Conservation (phyloP, 2,113 vertebrate genomes). For the Chauna torquata region DNA sequence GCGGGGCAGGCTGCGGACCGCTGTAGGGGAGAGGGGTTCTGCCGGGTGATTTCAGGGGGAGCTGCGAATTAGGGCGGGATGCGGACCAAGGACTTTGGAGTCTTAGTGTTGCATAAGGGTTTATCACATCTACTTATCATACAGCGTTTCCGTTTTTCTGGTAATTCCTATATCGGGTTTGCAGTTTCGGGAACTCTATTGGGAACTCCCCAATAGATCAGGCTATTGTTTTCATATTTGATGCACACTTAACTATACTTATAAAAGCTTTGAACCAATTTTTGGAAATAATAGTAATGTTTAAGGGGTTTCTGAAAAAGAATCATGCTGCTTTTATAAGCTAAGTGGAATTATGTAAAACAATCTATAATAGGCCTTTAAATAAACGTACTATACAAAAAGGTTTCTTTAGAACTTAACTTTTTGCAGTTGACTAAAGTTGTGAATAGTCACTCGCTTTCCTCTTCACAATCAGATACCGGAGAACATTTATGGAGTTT, state of each 20-base stretch:
- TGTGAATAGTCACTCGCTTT: not conserved
- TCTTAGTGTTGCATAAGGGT: not conserved
- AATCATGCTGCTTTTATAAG: not conserved
- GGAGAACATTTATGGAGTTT: not conserved
- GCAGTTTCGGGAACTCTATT: not conserved
- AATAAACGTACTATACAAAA: not conserved
- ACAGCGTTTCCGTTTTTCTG: not conserved
- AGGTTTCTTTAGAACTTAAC: not conserved
- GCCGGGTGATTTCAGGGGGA: fast-evolving
- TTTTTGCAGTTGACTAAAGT: not conserved
- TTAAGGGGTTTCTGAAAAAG: not conserved
- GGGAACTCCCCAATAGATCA: not conserved
- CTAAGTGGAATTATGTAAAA: not conserved
- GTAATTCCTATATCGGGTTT: not conserved
- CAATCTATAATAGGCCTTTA: not conserved
- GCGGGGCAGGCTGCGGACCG: not conserved
- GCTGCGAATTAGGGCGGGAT: not conserved
- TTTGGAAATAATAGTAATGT: not conserved
- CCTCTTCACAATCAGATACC: not conserved
- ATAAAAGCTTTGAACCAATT: not conserved
- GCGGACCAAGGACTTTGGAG: not conserved
- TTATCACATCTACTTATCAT: not conserved
- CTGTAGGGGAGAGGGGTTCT: too few relatives aligned
- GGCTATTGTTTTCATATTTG: not conserved
- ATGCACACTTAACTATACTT: not conserved